Evolutionary conservation across 2,888 invertebrate genomes (phyloP), one percentile per base, ranked within the genome.

Genomic region (Cheiracanthium punctorium): DNA sequence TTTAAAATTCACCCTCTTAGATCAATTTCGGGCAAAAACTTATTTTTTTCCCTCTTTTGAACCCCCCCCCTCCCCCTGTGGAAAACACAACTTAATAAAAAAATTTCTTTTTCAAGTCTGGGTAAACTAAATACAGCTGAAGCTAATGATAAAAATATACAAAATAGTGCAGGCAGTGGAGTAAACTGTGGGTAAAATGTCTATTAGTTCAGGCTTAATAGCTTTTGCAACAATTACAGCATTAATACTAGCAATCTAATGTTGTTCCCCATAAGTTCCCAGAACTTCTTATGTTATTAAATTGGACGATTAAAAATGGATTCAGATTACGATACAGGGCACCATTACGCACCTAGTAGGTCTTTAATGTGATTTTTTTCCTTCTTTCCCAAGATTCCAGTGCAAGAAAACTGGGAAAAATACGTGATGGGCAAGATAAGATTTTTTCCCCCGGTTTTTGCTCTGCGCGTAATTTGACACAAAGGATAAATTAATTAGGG

Each of bases 101-200:
- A 84, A 76, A 24, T 48, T 43, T 43, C 30, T 70, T 77, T 73
- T 70, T 64, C 14, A 65, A 33, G 76, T 58, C 52, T 37, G 73
- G 41, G 79, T 67, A 71, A 79, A 84, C 79, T 84, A 79, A 84
- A 84, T 84, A 72, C 84, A 84, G 84, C 84, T 84, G 84, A 84
- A 79, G 80, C 85, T 86, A 86, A 86, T 86, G 85, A 86, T 86
- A 75, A 86, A 86, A 86, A 86, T 86, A 86, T 86, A 86, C 85
- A 86, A 86, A 86, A 86, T 52, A 86, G 85, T 69, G 65, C 75
- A n/a, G 28, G 32, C 41, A 64, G 69, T 80, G 69, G 69, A 79
- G 79, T 86, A 69, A 85, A 80, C 58, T 85, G 85, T 75, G 79
- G 75, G 52, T 48, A 75, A 86, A 86, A 75, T 75, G 69, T 80